Evolutionary conservation across 1,140 invertebrate genomes (phyloP), one percentile per base, ranked within the genome.

Genomic region (Diplogasteroides magnus): DNA sequence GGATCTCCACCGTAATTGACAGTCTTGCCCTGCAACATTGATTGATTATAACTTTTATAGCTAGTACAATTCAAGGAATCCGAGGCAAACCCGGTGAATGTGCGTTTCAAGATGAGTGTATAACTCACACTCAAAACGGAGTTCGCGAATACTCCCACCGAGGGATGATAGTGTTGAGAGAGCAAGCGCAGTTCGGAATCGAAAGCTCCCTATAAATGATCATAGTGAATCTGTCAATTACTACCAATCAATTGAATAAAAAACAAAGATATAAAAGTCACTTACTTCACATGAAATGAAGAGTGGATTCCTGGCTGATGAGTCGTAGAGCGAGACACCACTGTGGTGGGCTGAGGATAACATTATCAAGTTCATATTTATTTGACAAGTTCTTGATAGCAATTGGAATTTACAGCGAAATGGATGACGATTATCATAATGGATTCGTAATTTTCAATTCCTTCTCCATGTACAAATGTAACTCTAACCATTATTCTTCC

Each of bases 1-100:
- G 94, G 93, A 86, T 97, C 93, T 0, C 94, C 93, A 65, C 88
- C 87, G 80, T 97, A 97, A 31, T 88, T 86, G 31, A 96, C 90
- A 15, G 56, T n/a, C 58, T 80, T 73, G 64, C 77, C 78, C 84
- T 86, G 37, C 56, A 72, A 62, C 11, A 48, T 6, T 11, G 37
- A 48, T n/a, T n/a, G 19, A 48, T 11, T 19, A 19, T 48, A 48
- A 48, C 19, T 48, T 48, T 6, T 48, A 48, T 48, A 48, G 37
- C 6, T 6, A 48, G 37, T 11, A 11, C 19, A 48, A n/a, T n/a
- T n/a, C n/a, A n/a, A n/a, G n/a, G n/a, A n/a, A n/a, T n/a, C n/a
- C n/a, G n/a, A n/a, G n/a, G n/a, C n/a, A n/a, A n/a, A n/a, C n/a
- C n/a, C n/a, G n/a, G n/a, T n/a, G n/a, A n/a, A n/a, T n/a, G n/a